Percentiles rank a stretch among this genome's conserved stretches.
Conservation (phyloP, 1,140 invertebrate species). For the Schlechtendalia chinensis region DNA sequence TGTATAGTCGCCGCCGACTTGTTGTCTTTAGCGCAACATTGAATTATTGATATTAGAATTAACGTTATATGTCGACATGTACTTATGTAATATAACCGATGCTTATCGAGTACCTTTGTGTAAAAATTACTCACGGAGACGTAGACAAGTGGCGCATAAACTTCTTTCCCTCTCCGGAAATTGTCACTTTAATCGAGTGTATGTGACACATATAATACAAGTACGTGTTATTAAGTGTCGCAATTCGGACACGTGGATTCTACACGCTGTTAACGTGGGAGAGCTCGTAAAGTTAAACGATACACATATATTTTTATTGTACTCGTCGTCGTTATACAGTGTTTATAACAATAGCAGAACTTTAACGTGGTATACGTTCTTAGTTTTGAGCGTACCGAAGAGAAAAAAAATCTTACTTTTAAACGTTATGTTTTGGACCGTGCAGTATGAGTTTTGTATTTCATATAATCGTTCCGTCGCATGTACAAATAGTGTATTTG, state of each 20-base stretch:
- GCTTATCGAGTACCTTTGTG: conserved; percentile 12
- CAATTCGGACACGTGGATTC: conserved; percentile 31
- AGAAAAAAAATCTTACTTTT: too few relatives aligned
- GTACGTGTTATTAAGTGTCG: conserved; percentile 32
- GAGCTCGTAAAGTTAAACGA: conserved; percentile 31
- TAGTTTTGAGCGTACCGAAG: too few relatives aligned
- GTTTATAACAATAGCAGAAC: neutral
- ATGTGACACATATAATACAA: neutral
- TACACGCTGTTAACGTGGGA: conserved; percentile 21
- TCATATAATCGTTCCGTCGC: too few relatives aligned
- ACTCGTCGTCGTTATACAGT: neutral
- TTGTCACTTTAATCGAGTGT: conserved; percentile 38
- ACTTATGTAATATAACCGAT: conserved; percentile 19
- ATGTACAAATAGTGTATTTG: too few relatives aligned
- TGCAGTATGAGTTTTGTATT: too few relatives aligned
- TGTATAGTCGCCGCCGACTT: neutral
- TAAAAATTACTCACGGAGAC: neutral
- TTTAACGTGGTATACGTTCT: neutral
- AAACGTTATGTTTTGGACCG: too few relatives aligned
- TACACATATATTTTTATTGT: neutral
- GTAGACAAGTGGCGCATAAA: conserved; percentile 30
- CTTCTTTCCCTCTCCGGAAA: conserved; percentile 24
- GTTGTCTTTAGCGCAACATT: conserved; percentile 7
- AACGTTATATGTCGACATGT: conserved; percentile 12
- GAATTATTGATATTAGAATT: conserved; percentile 31